Evolutionary conservation across 2,797 vertebrate genomes (phyloP).

Genomic region (Poecilia picta): DNA sequence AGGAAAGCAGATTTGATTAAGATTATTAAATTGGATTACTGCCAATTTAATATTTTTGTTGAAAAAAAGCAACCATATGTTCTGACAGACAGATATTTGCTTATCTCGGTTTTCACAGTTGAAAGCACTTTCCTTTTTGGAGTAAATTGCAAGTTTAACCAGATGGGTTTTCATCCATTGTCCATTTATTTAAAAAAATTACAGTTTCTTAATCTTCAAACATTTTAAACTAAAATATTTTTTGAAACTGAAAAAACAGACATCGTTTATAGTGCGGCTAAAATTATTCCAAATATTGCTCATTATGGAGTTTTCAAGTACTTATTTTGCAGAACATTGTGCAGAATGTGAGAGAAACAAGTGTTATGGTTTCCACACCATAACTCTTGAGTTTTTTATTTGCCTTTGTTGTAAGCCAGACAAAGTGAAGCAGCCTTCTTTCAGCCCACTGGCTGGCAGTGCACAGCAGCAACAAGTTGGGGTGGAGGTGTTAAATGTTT

Average conservation of each 20-base stretch:
- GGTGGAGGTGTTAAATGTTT: not conserved
- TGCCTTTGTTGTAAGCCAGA: not conserved
- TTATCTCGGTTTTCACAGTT: not conserved
- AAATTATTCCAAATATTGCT: not conserved
- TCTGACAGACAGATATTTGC: not conserved
- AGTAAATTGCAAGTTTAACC: not conserved
- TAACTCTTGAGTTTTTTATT: not conserved
- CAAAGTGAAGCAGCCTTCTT: not conserved
- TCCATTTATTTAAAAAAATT: not conserved
- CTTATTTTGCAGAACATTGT: not conserved
- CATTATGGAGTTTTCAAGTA: not conserved
- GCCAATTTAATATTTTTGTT: not conserved
- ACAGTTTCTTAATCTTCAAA: not conserved
- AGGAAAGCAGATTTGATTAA: not conserved
- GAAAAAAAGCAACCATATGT: not conserved
- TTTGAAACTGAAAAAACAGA: not conserved
- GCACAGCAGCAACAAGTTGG: not conserved
- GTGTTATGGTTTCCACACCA: not conserved
- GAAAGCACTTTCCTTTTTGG: not conserved
- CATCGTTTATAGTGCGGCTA: too few species aligned
- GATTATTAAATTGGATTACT: not conserved
- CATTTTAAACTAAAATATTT: not conserved
- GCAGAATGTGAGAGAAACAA: not conserved
- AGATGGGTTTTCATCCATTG: not conserved
- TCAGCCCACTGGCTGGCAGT: conserved; percentile 1